phyloP scores from a whole-genome alignment of 35 echinoderm and acorn worm genomes.

The Patiria miniata region DNA sequence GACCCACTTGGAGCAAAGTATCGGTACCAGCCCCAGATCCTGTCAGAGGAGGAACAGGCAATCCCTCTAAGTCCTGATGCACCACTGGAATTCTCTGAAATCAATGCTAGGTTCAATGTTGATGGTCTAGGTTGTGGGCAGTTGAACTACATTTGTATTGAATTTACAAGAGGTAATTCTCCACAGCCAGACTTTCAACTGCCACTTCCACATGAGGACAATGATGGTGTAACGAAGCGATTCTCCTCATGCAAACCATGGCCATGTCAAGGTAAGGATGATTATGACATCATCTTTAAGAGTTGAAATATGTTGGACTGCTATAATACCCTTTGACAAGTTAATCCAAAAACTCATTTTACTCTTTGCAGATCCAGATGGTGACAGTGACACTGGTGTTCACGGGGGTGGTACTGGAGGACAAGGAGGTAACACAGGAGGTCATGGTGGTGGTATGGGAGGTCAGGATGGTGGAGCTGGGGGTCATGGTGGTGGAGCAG shows the following conservation, averaged over 20 bases:
- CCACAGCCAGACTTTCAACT: constrained; percentile 55
- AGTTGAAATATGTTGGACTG: no score
- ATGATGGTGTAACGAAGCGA: not conserved
- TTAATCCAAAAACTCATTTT: no score
- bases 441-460: no score
- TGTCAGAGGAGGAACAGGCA: not conserved
- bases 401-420: not conserved
- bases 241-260: not conserved
- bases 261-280: not conserved
- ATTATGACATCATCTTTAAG: no score
- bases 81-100: not conserved
- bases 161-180: constrained; percentile 57
- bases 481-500: not conserved
- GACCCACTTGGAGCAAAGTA: not conserved
- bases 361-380: no score
- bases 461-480: not conserved
- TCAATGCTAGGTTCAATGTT: constrained; percentile 7
- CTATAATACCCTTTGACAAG: no score
- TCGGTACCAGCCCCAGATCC: constrained; percentile 14
- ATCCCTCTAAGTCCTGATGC: not conserved
- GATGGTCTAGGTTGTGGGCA: constrained; percentile 34
- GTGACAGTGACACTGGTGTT: not conserved
- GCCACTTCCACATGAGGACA: not conserved
- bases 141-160: constrained; percentile 60
- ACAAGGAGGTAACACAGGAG: not conserved